Percentiles rank a stretch among this genome's conserved stretches.
These are phyloP conservation scores for Helobdella robusta DNA, from an alignment of 2,888 invertebrate genomes.

Conservation along the genomic window DNA sequence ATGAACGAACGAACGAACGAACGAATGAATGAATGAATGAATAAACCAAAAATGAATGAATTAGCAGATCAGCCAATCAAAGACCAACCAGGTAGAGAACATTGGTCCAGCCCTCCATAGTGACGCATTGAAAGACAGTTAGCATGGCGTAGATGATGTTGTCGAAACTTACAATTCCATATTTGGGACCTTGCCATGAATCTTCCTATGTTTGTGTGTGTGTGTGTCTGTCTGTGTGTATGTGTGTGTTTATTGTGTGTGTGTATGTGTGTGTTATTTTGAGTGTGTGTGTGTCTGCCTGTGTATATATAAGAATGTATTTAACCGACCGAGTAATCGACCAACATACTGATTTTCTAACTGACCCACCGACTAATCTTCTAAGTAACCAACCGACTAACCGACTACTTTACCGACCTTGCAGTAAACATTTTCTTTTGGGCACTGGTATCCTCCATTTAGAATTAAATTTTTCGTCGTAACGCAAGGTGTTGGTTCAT, in stretches of 20 bases:
- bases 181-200: conserved; percentile 57
- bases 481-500: conserved; percentile 12
- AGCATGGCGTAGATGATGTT: conserved; percentile 99
- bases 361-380: too few relatives aligned
- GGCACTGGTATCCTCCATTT: conserved; percentile 6
- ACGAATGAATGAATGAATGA: too few relatives aligned
- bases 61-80: too few relatives aligned
- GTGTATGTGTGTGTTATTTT: neutral
- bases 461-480: neutral
- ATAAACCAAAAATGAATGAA: too few relatives aligned
- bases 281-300: neutral
- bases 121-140: conserved; percentile 99
- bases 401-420: too few relatives aligned
- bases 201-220: neutral
- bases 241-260: neutral
- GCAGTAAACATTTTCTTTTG: conserved; percentile 4
- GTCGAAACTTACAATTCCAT: conserved; percentile 97
- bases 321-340: too few relatives aligned
- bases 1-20: too few relatives aligned
- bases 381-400: too few relatives aligned
- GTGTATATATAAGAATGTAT: neutral
- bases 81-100: conserved; percentile 98
- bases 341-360: too few relatives aligned
- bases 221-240: neutral
- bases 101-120: conserved; percentile 99